Base-by-base conservation (phyloP, 2,113 vertebrate species). In the Eulemur macaco region DNA sequence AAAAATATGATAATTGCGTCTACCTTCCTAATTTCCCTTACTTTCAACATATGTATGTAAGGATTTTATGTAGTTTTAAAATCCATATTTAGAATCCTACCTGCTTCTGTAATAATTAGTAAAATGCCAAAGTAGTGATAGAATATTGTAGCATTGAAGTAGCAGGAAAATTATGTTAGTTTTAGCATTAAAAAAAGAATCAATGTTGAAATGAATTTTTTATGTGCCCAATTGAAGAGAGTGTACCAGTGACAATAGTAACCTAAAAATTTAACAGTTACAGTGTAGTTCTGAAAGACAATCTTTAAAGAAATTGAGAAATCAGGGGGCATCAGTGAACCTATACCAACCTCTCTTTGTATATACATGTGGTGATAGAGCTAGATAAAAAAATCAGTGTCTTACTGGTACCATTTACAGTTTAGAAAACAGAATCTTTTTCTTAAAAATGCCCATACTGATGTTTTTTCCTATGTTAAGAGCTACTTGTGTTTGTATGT, bases 241-340 rank as follows among this genome's bases (percentile, higher is more conserved):
- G 52, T 76, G 47, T 96, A 60, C 47, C 87, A 88, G 83, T 95
- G 86, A 84, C 45, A 85, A 69, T 3, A 52, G 17, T 27, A 63
- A 64, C 92, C 92, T 97, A 77, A 73, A 87, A 47, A 73, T 69
- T 88, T 56, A 0, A 0, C 50, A 86, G 45, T 93, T 97, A 82
- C 39, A 77, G 50, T 91, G 77, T 17, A 74, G 31, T 86, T 98
- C 69, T 64, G 74, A 89, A 58, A 93, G 95, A 98, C 97, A 98
- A 87, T 98, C 97, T 73, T 95, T 88, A 66, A 97, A 83, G 77
- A 94, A 94, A 15, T 21, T 11, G 95, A 86, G 81, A 90, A 81
- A 91, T 83, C 37, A 23, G 37, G 76, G 54, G 37, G 11, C 84
- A 89, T 86, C 64, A 31, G 10, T 68, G 82, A 96, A 76, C 74